Evolutionary conservation across 2,113 vertebrate genomes (phyloP).

Genomic region (Delphinapterus leucas): DNA sequence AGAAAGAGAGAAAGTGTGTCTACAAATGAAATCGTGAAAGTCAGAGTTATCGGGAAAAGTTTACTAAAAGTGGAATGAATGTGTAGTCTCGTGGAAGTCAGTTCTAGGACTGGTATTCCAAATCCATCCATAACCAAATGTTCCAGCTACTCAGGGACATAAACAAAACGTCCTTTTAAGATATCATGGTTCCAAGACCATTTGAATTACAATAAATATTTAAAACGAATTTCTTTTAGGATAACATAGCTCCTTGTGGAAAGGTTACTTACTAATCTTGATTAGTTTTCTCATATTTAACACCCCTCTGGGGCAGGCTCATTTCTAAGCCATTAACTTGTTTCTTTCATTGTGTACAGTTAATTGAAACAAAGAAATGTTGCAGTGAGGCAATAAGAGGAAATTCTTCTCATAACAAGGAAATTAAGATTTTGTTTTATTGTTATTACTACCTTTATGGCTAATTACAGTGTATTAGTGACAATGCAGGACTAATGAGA

Average conservation of each 20-base stretch:
- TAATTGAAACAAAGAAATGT: slow-evolving; percentile 36
- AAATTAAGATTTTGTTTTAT: slow-evolving; percentile 10
- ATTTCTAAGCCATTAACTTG: neutral
- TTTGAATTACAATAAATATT: neutral
- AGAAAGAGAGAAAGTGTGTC: neutral
- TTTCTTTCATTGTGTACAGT: neutral
- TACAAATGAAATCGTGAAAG: neutral
- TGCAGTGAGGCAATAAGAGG: neutral
- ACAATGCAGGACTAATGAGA: neutral
- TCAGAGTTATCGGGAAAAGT: neutral
- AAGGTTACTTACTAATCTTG: neutral
- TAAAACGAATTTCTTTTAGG: neutral
- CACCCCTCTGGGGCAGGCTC: neutral
- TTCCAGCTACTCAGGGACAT: neutral
- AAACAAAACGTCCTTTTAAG: neutral
- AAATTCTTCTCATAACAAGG: neutral
- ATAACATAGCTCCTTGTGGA: neutral
- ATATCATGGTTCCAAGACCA: neutral
- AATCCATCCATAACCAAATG: neutral
- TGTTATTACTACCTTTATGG: neutral
- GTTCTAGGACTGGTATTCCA: neutral
- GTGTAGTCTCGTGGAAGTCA: neutral
- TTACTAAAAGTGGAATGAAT: neutral
- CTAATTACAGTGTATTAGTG: neutral
- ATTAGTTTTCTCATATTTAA: neutral